These are phyloP conservation scores for Sitophilus oryzae DNA, from an alignment of 1,140 invertebrate species.

Conservation along the genomic window DNA sequence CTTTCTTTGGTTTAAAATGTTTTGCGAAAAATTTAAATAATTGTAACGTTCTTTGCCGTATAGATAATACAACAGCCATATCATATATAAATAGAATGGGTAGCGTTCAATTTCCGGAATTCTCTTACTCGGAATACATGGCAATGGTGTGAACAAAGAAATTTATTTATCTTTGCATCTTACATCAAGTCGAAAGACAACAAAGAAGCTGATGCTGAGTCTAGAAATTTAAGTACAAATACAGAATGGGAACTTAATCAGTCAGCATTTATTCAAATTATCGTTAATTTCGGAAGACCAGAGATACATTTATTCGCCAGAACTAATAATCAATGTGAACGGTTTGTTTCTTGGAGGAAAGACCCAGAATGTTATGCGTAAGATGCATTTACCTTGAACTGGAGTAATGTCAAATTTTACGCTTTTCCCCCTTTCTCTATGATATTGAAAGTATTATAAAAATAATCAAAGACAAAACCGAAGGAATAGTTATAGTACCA, in stretches of 20 bases:
- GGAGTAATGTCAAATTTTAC: constrained; percentile 29
- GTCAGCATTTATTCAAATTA: constrained; percentile 8
- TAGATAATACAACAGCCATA: constrained; percentile 37
- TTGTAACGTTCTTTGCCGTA: constrained; percentile 28
- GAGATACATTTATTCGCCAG: constrained; percentile 33
- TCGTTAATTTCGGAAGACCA: constrained; percentile 13
- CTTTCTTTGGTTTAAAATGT: constrained; percentile 12
- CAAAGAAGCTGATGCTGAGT: constrained; percentile 31
- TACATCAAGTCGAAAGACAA: no score
- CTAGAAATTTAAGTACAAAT: constrained; percentile 26
- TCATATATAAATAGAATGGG: no score
- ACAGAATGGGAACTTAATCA: constrained; percentile 18
- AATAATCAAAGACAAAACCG: constrained; percentile 28
- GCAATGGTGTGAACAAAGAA: no score
- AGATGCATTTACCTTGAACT: constrained; percentile 34
- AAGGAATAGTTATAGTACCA: constrained; percentile 33
- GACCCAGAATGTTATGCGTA: constrained; percentile 23
- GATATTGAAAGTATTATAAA: constrained; percentile 25
- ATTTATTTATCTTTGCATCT: no score
- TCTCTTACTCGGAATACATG: constrained; percentile 27
- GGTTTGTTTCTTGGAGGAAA: constrained; percentile 30
- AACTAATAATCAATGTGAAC: constrained; percentile 28
- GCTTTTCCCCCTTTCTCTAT: constrained; percentile 30
- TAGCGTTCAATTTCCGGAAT: constrained; percentile 23
- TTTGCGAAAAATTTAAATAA: no score